Evolutionary conservation across 2,888 invertebrate genomes (phyloP).

Genomic region (Morpho achilles): DNA sequence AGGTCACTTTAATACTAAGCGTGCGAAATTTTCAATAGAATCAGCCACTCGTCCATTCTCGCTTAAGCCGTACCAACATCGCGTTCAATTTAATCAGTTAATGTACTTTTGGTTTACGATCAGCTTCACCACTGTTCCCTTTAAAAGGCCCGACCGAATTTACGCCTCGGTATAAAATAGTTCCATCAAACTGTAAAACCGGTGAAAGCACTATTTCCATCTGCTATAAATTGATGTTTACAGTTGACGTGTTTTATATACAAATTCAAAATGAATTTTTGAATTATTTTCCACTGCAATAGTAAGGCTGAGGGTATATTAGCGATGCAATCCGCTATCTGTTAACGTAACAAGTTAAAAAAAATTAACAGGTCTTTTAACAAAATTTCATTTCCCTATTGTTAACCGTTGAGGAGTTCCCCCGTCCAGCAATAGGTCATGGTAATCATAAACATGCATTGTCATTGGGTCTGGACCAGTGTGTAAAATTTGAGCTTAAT

Average conservation of each 20-base stretch:
- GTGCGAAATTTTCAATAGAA: not conserved
- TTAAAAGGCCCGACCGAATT: constrained; percentile 42
- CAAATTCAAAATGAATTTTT: not conserved
- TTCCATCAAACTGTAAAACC: constrained; percentile 27
- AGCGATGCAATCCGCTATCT: too few species aligned
- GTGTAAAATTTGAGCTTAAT: too few species aligned
- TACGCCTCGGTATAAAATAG: constrained; percentile 33
- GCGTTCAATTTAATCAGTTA: constrained; percentile 61
- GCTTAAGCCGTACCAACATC: not conserved
- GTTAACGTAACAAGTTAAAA: too few species aligned
- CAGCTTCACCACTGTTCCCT: constrained; percentile 40
- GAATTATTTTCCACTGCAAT: too few species aligned
- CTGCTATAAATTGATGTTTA: constrained; percentile 12
- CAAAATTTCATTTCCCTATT: too few species aligned
- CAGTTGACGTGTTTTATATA: not conserved
- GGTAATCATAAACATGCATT: too few species aligned
- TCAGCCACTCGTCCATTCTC: not conserved
- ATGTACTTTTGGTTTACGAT: constrained; percentile 62
- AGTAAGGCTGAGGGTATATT: too few species aligned
- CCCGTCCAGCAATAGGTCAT: too few species aligned
- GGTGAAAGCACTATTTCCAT: constrained; percentile 32
- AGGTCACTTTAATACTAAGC: too few species aligned
- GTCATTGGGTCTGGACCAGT: too few species aligned
- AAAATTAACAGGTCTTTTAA: too few species aligned
- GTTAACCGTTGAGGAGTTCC: too few species aligned